Conservation (phyloP, 2,888 invertebrate species). For the Drosophila cracens region DNA sequence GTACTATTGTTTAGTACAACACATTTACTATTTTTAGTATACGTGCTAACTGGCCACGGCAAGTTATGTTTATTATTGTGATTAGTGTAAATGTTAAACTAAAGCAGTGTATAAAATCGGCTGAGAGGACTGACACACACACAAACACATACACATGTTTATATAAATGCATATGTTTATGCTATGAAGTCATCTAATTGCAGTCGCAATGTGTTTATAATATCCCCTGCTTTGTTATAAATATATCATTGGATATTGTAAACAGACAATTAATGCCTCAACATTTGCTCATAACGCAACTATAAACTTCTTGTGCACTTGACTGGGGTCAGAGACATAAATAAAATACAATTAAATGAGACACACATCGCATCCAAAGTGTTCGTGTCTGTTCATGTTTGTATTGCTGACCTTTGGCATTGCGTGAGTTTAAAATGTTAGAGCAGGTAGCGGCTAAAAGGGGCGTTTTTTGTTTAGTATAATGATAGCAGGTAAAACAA, state of each 20-base stretch:
- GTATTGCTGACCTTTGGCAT: constrained; percentile 28
- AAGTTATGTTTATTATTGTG: neutral
- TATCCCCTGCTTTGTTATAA: constrained; percentile 4
- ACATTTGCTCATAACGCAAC: neutral
- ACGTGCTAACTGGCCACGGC: neutral
- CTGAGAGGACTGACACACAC: neutral
- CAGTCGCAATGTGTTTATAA: neutral
- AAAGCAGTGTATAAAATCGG: neutral
- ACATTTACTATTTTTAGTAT: neutral
- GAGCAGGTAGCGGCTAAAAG: constrained; percentile 31
- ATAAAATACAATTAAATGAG: neutral
- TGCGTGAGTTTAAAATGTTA: constrained; percentile 10
- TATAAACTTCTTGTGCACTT: neutral
- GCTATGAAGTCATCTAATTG: neutral
- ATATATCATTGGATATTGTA: constrained; percentile 12
- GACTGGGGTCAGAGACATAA: neutral
- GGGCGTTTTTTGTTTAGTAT: constrained; percentile 14
- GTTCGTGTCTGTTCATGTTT: constrained; percentile 4
- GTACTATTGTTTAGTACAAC: neutral
- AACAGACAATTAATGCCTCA: neutral
- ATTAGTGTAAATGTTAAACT: neutral
- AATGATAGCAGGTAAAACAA: constrained; percentile 31
- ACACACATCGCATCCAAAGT: neutral
- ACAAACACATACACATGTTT: neutral
- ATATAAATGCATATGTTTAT: neutral